These are phyloP conservation scores for Tautogolabrus adspersus DNA, from an alignment of 2,113 vertebrate species.

Conservation along the genomic window DNA sequence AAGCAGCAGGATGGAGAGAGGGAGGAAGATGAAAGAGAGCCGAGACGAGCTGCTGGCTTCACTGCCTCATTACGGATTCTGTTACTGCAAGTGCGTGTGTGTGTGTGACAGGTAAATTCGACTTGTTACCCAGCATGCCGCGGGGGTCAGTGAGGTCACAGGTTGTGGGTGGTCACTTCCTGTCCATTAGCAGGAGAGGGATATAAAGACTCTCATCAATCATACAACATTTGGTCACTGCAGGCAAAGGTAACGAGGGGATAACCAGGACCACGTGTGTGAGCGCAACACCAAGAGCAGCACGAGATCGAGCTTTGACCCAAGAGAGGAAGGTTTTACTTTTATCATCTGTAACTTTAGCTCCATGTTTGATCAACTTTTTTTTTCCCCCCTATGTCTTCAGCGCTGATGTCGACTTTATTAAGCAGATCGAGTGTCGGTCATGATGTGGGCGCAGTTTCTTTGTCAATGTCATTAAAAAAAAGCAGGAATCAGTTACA, in stretches of 20 bases:
- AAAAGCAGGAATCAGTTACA: background rate
- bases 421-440: background rate
- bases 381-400: background rate
- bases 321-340: constrained; percentile 13
- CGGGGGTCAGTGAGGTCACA: constrained; percentile 68
- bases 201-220: constrained; percentile 73
- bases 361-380: background rate
- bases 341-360: background rate
- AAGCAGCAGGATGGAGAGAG: constrained; percentile 49
- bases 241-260: constrained; percentile 32
- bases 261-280: constrained; percentile 67
- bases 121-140: constrained; percentile 69
- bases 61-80: constrained; percentile 46
- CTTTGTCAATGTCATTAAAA: background rate
- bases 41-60: constrained; percentile 32
- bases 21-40: constrained; percentile 62
- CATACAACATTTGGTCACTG: constrained; percentile 63
- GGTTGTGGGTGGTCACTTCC: constrained; percentile 77
- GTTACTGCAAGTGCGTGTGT: background rate
- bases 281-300: background rate
- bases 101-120: constrained; percentile 36
- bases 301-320: constrained; percentile 40
- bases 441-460: background rate
- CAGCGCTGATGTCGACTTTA: background rate
- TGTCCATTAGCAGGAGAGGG: constrained; percentile 71